Evolutionary conservation across 2,888 invertebrate genomes (phyloP).

Genomic region (Euzetes globulus): DNA sequence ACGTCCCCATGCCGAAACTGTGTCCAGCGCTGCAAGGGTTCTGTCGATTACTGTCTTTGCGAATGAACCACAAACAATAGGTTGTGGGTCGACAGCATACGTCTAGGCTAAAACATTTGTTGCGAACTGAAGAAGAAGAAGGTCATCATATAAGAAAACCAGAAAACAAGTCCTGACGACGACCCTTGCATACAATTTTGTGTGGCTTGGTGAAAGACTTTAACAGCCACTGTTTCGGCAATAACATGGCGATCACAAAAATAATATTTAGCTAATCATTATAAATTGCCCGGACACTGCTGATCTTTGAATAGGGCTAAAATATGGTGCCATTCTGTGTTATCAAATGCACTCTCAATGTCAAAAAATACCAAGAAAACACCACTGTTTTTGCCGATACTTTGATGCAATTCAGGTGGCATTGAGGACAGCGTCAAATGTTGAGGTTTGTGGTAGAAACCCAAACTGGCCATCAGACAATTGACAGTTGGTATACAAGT

Average conservation of each 20-base stretch:
- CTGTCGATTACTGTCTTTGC: not conserved
- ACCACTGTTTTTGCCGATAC: not conserved
- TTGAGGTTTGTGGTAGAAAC: not conserved
- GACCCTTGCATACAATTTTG: conserved; percentile 20
- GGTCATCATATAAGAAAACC: conserved; percentile 21
- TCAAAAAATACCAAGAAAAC: not conserved
- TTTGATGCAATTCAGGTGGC: not conserved
- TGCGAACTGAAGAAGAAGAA: not conserved
- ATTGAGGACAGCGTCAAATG: not conserved
- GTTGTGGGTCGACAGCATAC: not conserved
- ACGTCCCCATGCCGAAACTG: not conserved
- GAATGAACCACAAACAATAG: not conserved
- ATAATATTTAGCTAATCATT: not conserved
- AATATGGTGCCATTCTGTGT: not conserved
- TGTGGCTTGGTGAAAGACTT: not conserved
- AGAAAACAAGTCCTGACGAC: conserved; percentile 1
- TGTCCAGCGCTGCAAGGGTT: not conserved
- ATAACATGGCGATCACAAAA: not conserved
- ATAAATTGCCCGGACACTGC: not conserved
- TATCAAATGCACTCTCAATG: not conserved
- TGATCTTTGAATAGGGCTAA: not conserved
- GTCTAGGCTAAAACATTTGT: not conserved
- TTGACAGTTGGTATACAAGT: too few relatives aligned
- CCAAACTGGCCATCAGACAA: not conserved
- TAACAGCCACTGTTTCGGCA: not conserved